Conservation (phyloP, 2,888 invertebrate species). For the Notodonta dromedarius region DNA sequence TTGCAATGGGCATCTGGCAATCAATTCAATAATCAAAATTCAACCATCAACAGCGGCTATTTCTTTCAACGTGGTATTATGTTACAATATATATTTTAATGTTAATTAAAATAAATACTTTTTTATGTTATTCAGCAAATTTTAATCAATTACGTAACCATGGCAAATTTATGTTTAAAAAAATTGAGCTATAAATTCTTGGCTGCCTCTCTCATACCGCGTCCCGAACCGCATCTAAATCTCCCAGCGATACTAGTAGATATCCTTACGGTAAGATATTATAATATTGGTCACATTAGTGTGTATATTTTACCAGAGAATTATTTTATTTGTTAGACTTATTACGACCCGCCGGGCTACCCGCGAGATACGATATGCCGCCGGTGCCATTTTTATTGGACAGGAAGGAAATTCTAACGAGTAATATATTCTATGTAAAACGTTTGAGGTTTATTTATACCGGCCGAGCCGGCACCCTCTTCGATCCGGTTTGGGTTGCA, state of each 20-base stretch:
- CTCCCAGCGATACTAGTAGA: constrained; percentile 78
- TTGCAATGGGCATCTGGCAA: no score
- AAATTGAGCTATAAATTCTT: constrained; percentile 23
- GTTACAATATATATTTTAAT: no score
- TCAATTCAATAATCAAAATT: no score
- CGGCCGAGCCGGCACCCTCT: constrained; percentile 37
- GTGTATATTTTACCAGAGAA: constrained; percentile 78
- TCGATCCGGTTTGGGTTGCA: constrained; percentile 49
- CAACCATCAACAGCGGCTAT: no score
- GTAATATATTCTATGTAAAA: constrained; percentile 75
- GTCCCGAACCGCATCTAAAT: constrained; percentile 71
- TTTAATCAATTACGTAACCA: no score
- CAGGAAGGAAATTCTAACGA: constrained; percentile 82
- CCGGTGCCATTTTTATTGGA: constrained; percentile 78
- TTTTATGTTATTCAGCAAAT: no score
- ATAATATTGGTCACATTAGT: constrained; percentile 84
- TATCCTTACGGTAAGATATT: constrained; percentile 78
- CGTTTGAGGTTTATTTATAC: constrained; percentile 68
- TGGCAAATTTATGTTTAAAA: no score
- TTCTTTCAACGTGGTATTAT: no score
- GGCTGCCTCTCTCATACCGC: constrained; percentile 48
- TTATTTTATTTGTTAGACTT: constrained; percentile 82
- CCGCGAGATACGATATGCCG: constrained; percentile 72
- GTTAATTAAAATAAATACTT: no score
- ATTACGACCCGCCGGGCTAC: constrained; percentile 76